phyloP scores from a whole-genome alignment of 2,797 vertebrate genomes.

The Yasuhikotakia modesta region DNA sequence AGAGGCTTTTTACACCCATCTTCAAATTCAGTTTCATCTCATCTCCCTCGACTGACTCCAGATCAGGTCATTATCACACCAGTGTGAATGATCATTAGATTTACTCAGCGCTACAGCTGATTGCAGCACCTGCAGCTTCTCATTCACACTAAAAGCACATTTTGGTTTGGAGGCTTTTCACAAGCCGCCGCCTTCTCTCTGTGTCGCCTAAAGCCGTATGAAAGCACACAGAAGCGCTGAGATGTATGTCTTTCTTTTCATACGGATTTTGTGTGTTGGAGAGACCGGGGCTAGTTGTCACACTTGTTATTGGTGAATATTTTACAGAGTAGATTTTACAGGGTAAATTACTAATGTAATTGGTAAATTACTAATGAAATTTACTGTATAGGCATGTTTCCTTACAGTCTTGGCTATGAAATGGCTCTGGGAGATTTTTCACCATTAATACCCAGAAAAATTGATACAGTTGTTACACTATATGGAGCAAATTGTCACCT shows the following conservation, averaged over 20 bases:
- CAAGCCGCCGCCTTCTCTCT: conserved; percentile 37
- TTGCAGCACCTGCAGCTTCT: conserved; percentile 61
- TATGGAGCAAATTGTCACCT: too few relatives aligned
- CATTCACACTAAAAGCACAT: conserved; percentile 43
- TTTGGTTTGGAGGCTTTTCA: conserved; percentile 50
- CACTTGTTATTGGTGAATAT: neutral
- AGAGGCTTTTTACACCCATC: conserved; percentile 58
- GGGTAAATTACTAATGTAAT: too few relatives aligned
- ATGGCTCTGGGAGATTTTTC: neutral
- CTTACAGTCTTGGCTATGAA: neutral
- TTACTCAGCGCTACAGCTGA: conserved; percentile 59
- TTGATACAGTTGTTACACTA: too few relatives aligned
- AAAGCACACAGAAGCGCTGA: conserved; percentile 15
- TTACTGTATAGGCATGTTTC: neutral
- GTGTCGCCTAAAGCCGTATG: conserved; percentile 12
- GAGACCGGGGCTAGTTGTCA: neutral
- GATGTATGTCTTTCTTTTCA: neutral
- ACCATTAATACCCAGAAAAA: neutral
- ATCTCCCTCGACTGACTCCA: conserved; percentile 57
- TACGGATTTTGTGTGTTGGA: neutral
- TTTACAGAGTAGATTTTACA: neutral
- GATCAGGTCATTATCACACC: conserved; percentile 63
- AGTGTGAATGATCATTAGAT: conserved; percentile 65
- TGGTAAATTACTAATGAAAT: too few relatives aligned
- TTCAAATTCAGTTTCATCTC: conserved; percentile 62